phyloP scores from a whole-genome alignment of 2,797 vertebrate species.

The Xenops minutus region DNA sequence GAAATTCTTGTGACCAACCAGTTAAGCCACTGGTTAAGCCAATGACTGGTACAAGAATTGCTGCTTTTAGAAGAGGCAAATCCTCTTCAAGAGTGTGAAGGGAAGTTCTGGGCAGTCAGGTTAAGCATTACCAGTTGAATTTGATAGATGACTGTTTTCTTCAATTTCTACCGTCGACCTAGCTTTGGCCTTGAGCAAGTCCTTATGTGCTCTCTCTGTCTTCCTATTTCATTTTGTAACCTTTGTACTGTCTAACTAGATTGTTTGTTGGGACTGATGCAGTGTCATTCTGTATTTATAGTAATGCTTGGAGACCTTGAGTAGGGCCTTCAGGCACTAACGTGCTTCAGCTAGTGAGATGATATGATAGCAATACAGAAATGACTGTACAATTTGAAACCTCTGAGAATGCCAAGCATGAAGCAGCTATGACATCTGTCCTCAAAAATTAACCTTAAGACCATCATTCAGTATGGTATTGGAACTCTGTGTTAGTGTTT shows the following conservation, averaged over 20 bases:
- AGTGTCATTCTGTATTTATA: background rate
- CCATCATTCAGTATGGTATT: background rate
- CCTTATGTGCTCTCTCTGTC: background rate
- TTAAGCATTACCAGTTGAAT: background rate
- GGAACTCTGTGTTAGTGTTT: background rate
- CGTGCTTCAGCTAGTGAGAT: background rate
- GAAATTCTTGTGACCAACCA: background rate
- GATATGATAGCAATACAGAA: background rate
- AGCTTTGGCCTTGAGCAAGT: background rate
- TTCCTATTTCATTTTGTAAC: background rate
- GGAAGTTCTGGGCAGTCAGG: background rate
- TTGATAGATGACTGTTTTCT: background rate
- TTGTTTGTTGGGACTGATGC: background rate
- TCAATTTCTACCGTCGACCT: background rate
- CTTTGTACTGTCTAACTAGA: background rate
- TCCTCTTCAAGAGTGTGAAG: background rate
- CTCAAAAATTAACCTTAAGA: background rate
- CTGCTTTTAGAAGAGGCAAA: background rate
- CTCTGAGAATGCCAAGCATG: background rate
- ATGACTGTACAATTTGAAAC: background rate
- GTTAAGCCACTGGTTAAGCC: background rate
- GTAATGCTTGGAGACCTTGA: background rate
- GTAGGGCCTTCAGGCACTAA: background rate
- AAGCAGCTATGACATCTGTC: background rate
- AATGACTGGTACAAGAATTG: background rate